A percentile compares a stretch with the other conserved stretches of the same genome.
Conservation (phyloP, 2,113 vertebrate species). For the Mustelus asterias region DNA sequence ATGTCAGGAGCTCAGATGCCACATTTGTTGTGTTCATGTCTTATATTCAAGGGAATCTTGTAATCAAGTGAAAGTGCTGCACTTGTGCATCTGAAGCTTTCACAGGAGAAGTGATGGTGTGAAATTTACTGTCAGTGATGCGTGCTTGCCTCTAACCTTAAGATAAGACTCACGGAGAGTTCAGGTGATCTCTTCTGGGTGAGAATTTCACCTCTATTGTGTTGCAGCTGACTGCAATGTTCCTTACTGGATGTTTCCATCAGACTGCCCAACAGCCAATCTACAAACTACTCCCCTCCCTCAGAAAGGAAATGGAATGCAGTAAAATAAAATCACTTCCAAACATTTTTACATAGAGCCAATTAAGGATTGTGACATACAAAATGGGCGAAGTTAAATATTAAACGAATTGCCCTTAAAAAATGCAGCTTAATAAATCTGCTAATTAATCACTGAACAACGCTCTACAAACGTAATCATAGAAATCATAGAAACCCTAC, state of each 20-base stretch:
- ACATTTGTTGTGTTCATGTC: neutral
- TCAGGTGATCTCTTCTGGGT: neutral
- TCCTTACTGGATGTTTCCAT: no score
- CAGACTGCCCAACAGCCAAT: no score
- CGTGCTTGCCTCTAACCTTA: neutral
- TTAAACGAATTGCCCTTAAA: neutral
- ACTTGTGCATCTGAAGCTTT: neutral
- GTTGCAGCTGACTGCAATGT: neutral
- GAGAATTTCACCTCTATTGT: neutral
- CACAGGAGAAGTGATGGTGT: neutral
- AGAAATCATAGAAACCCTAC: no score
- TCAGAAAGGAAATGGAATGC: no score
- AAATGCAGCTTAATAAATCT: neutral
- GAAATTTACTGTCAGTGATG: neutral
- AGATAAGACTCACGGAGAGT: neutral
- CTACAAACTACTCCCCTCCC: no score
- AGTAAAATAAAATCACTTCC: no score
- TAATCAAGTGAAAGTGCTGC: neutral
- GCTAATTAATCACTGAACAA: neutral
- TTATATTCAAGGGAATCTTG: neutral
- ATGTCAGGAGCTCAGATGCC: neutral
- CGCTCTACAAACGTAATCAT: neutral
- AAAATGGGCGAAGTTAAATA: neutral
- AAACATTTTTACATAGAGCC: neutral
- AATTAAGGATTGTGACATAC: neutral